Conservation (phyloP, 2,888 invertebrate genomes). For the Dolichopus griseipennis region DNA sequence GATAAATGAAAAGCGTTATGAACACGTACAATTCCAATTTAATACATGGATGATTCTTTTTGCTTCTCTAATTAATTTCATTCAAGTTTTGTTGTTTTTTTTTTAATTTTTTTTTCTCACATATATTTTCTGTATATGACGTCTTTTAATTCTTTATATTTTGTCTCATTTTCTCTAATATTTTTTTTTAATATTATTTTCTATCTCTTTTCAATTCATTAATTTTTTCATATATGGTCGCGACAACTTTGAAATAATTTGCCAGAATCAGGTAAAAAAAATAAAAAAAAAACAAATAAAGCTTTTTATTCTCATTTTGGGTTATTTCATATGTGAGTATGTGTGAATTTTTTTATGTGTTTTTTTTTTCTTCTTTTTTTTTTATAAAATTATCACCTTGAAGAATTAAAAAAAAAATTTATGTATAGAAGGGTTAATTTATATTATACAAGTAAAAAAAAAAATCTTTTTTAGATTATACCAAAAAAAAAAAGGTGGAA, state of each 20-base stretch:
- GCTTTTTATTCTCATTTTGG: too few species aligned
- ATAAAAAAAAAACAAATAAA: background rate
- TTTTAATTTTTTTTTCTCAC: background rate
- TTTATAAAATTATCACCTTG: background rate
- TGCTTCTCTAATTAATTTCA: background rate
- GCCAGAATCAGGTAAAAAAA: background rate
- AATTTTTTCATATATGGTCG: background rate
- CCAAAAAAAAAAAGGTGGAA: too few species aligned
- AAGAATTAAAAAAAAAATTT: background rate
- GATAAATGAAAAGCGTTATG: conserved; percentile 1
- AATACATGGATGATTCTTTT: conserved; percentile 4
- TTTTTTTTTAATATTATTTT: background rate
- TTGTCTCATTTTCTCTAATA: too few species aligned
- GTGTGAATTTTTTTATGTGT: background rate
- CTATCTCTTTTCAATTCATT: background rate
- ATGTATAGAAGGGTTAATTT: too few species aligned
- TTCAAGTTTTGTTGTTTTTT: background rate
- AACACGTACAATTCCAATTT: conserved; percentile 4
- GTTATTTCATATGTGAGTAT: too few species aligned
- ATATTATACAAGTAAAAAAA: too few species aligned
- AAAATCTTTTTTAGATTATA: too few species aligned
- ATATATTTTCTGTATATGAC: background rate
- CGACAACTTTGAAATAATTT: background rate
- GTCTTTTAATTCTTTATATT: too few species aligned
- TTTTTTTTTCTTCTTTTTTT: background rate